Evolutionary conservation across 1,140 invertebrate genomes (phyloP), one percentile per base, ranked within the genome.

Genomic region (Listronotus bonariensis): DNA sequence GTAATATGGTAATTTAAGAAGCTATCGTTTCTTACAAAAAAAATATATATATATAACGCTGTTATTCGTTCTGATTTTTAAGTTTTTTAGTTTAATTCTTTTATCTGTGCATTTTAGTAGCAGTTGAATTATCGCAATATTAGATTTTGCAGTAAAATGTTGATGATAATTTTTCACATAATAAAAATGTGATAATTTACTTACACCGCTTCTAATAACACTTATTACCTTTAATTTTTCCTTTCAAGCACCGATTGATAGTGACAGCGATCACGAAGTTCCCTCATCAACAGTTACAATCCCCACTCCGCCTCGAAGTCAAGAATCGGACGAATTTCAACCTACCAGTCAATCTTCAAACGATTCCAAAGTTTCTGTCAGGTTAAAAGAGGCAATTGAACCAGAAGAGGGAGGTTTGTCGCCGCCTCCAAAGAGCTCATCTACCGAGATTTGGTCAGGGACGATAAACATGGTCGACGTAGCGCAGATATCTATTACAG

Each of bases 381-480:
- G 20, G 17, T 38, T 20, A 18, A 58, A 53, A 52, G 55, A 58
- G 7, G 40, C 43, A 51, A 31, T 26, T 11, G 65, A 52, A 42
- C 42, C 48, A 26, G 57, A 68, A 45, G 31, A 46, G 14, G 38
- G 61, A 6, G 55, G 55, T 6, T 42, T 42, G 34, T 61, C 68
- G 9, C 62, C 70, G 15, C 67, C 68, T 11, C 52, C 56, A 17
- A 68, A 60, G 58, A 56, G 36, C 42, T 26, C 36, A 51, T 18
- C 66, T 7, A 61, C 65, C 4, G 69, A 76, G 54, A 68, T 84
- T 6, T 98, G 95, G 94, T 88, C 88, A 68, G 95, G 95, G 0
- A 88, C 87, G 54, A 88, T 98, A 1, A 89, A 88, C 71, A 96
- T 96, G 92, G 86, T 90, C 1, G 95, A 97, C 76, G 91, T 96